Evolutionary conservation across 1,140 invertebrate genomes (phyloP), one percentile per base, ranked within the genome.

Genomic region (Parasteatoda tepidariorum): DNA sequence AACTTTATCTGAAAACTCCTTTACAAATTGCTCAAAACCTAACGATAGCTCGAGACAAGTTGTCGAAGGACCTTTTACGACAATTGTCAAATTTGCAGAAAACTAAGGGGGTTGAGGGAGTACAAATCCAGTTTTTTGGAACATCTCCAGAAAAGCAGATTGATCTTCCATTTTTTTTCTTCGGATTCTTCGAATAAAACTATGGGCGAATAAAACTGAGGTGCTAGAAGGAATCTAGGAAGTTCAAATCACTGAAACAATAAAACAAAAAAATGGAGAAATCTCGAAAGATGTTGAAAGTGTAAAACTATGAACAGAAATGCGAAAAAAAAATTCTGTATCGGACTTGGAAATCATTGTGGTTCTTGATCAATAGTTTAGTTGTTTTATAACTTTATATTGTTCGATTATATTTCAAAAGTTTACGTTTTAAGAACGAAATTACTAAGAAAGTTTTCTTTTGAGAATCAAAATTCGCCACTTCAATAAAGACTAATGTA

Each of bases 171-270:
- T 61, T 74, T 48, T 48, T 13, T 13, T 13, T 18, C 61, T 55
- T 24, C 26, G 18, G 15, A 61, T 34, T 22, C 68, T 48, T 18
- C 28, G 62, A 64, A 18, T 26, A 71, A 55, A 31, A 57, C 38
- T 48, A n/a, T 26, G 22, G 33, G 41, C 24, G 68, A 71, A 71
- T 71, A 57, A 71, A 48, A 71, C 57, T 26, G 57, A 57, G 48
- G 41, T 55, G 48, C 31, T 30, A 26, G 71, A 74, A 61, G n/a
- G 38, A 74, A 59, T 59, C 71, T 28, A 61, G 55, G 22, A 38
- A 74, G 71, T 74, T 74, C 71, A 74, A 74, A 74, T 74, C 71
- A 74, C 30, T 74, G 57, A 55, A 74, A 74, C 71, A 74, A 74
- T 38, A 61, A 33, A 61, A 61, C 30, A 33, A 30, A 61, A 61